Base-by-base conservation (phyloP, 2,113 vertebrate genomes). In the Lycocorax pyrrhopterus region DNA sequence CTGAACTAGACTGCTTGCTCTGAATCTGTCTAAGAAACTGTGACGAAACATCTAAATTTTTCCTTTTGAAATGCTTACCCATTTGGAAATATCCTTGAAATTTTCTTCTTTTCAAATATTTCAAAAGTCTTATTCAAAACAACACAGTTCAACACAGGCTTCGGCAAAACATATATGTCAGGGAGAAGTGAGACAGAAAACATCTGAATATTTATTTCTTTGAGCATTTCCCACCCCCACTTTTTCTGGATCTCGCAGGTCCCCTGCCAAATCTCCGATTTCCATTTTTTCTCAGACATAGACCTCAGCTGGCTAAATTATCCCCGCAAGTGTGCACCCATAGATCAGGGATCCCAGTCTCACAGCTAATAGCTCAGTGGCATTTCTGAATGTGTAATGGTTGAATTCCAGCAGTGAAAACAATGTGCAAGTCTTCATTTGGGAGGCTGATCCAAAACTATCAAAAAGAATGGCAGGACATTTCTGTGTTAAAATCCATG, bases 1-100 rank as follows among this genome's bases (percentile, higher is more conserved):
- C 53, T 88, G 82, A 91, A 85, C 22, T 33, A 90, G 92, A 41
- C 78, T 82, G 32, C 66, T 90, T 87, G 87, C 46, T 90, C 94
- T 82, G 53, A 96, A 93, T 90, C 87, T 96, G 94, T 93, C 94
- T 68, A 75, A 89, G 58, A 87, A 91, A 29, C 39, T 90, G 47
- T 37, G 62, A 76, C 1, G 22, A 90, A 91, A 85, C 46, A 92
- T 53, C 80, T 73, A 41, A 32, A 17, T 73, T 88, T 93, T 90
- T 73, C 78, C 49, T 92, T 91, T 73, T 88, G 63, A 80, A 93
- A 83, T 1, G 1, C 32, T 60, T 85, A 53, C 12, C 52, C 2
- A 2, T 75, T 92, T 80, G 63, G 55, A 95, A 93, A 60, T 64
- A 90, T 20, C 62, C 41, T 85, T 87, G 62, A 94, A 95, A 58